A percentile compares a stretch with the other conserved stretches of the same genome.
Conservation (phyloP, 1,140 invertebrate genomes). For the Pygmarrhopalites habei region DNA sequence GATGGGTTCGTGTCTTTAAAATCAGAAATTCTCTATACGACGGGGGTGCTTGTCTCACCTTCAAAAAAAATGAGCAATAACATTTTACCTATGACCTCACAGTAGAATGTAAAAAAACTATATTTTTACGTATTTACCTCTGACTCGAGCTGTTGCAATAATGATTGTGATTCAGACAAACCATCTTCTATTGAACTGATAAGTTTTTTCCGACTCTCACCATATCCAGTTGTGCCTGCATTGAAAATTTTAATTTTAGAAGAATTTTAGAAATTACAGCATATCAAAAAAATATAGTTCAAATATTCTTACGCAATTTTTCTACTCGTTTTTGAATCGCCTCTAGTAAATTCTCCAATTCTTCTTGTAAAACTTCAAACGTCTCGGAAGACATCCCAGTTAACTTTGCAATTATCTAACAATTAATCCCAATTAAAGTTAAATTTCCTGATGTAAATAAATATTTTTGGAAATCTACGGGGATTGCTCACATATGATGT, state of each 20-base stretch:
- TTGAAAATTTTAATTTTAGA: no score
- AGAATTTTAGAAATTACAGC: no score
- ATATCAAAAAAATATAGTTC: no score
- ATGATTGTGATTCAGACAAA: conserved; percentile 44
- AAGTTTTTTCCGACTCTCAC: conserved; percentile 39
- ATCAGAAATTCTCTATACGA: conserved; percentile 32
- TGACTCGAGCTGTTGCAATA: conserved; percentile 37
- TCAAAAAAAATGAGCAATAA: conserved; percentile 12
- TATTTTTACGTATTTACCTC: conserved; percentile 30
- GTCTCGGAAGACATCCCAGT: conserved; percentile 47
- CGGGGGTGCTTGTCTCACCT: conserved; percentile 25
- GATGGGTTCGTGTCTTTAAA: conserved; percentile 25
- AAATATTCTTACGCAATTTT: conserved; percentile 12
- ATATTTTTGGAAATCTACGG: no score
- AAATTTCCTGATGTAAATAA: no score
- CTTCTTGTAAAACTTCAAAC: conserved; percentile 49
- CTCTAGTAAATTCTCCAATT: conserved; percentile 43
- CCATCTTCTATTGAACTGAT: conserved; percentile 41
- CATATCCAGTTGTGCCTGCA: neutral
- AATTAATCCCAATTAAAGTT: neutral
- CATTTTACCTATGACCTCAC: no score
- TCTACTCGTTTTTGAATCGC: conserved; percentile 42
- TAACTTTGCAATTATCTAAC: neutral
- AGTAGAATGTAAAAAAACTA: conserved; percentile 12
- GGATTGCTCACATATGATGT: no score